These are phyloP conservation scores for Hafferia zeledoni DNA, from an alignment of 2,797 vertebrate genomes.

Conservation along the genomic window DNA sequence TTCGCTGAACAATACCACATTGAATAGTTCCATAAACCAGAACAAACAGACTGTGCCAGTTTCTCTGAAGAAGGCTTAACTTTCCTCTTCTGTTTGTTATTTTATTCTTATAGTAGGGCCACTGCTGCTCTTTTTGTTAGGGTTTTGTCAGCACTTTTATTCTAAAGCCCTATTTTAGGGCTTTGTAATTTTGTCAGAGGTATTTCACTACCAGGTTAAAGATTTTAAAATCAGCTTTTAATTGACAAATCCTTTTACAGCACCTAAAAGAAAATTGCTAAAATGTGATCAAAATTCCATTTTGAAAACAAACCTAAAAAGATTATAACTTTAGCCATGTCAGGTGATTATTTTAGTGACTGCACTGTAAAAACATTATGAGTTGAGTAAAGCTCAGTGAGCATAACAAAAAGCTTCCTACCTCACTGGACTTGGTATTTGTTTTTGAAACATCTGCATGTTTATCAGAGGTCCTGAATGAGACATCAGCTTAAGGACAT, in stretches of 20 bases:
- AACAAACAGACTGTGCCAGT: neutral
- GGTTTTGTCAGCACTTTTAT: neutral
- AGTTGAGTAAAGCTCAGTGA: neutral
- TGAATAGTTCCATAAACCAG: constrained; percentile 41
- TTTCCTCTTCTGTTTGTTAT: constrained; percentile 33
- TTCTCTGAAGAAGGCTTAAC: constrained; percentile 14
- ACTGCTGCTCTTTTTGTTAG: neutral
- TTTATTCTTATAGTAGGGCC: neutral
- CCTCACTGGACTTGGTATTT: neutral
- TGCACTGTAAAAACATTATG: neutral
- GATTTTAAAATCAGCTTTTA: neutral
- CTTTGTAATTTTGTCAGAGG: neutral
- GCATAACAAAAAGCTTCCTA: neutral
- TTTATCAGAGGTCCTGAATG: neutral
- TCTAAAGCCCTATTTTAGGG: neutral
- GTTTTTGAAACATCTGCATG: neutral
- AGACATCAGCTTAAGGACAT: neutral
- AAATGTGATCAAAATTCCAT: neutral
- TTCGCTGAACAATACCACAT: constrained; percentile 26
- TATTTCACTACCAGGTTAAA: constrained; percentile 8
- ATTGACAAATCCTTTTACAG: neutral
- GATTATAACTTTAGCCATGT: neutral
- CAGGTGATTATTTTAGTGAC: neutral
- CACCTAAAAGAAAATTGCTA: neutral
- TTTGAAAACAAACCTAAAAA: neutral